These are phyloP conservation scores for Cepaea nemoralis DNA, from an alignment of 1,140 invertebrate species.

Conservation along the genomic window DNA sequence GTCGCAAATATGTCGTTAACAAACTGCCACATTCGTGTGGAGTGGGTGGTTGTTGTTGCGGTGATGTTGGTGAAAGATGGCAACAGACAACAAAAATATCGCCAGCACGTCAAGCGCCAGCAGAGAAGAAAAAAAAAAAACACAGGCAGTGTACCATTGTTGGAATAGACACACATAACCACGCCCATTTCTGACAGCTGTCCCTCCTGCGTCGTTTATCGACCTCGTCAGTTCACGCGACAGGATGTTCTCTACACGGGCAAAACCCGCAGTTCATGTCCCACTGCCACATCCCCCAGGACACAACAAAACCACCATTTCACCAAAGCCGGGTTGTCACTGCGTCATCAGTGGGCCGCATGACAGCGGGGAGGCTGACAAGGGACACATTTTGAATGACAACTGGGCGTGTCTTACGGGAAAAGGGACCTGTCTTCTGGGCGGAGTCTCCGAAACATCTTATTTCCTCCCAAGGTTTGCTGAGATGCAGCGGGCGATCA, in stretches of 20 bases:
- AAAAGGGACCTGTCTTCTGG: not conserved
- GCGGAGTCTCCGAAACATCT: not conserved
- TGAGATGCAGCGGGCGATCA: not conserved
- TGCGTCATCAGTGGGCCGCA: not conserved
- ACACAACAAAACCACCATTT: not conserved
- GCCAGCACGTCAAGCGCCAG: not conserved
- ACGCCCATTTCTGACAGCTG: not conserved
- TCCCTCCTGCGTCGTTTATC: not conserved
- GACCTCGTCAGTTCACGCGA: not conserved
- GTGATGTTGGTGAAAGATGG: not conserved
- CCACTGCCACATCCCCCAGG: not conserved
- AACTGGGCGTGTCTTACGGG: not conserved
- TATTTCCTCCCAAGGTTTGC: not conserved
- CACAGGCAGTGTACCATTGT: not conserved
- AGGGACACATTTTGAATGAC: not conserved
- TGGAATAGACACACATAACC: not conserved
- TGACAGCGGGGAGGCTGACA: not conserved
- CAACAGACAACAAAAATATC: conserved; percentile 1
- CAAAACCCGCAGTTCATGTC: not conserved
- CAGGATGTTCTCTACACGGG: not conserved
- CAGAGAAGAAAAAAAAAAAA: conserved; percentile 9
- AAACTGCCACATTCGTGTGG: not conserved
- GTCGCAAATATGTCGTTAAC: too few relatives aligned
- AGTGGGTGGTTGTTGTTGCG: conserved; percentile 5
- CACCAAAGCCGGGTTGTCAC: not conserved